Conservation (phyloP, 2,888 invertebrate species). For the Ashinkailepas kermadecensis region DNA sequence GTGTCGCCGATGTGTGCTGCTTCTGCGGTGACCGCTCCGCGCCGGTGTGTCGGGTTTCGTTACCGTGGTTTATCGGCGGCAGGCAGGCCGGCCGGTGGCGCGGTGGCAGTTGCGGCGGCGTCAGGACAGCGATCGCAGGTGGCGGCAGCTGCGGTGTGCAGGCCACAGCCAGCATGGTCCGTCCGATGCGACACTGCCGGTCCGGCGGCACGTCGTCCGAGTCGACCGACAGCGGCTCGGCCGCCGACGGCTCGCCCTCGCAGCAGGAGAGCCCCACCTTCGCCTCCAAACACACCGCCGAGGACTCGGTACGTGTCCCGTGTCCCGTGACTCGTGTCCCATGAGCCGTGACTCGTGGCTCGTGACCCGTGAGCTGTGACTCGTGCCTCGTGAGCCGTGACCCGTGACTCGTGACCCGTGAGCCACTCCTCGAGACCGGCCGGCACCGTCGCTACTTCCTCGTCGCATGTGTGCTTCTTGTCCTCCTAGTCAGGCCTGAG, state of each 20-base stretch:
- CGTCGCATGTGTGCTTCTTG: not conserved
- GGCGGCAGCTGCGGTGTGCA: not conserved
- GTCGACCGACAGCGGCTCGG: not conserved
- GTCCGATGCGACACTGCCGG: not conserved
- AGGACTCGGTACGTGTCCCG: not conserved
- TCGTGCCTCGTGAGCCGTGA: not conserved
- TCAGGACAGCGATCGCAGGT: not conserved
- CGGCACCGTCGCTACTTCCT: not conserved
- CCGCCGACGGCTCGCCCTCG: not conserved
- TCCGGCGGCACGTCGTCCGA: not conserved
- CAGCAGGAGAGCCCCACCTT: not conserved
- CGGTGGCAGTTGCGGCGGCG: not conserved
- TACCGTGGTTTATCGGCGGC: no score
- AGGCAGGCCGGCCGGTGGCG: no score
- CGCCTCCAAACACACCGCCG: not conserved
- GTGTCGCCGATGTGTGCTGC: no score
- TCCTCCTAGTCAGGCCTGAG: no score
- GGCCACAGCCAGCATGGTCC: not conserved
- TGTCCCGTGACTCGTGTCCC: not conserved
- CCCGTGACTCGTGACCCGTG: not conserved
- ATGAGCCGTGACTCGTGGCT: not conserved
- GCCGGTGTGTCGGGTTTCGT: no score
- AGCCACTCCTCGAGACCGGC: no score
- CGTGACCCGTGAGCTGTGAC: not conserved
- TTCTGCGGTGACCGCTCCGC: no score